Base-by-base conservation (phyloP, 2,888 invertebrate genomes). In the Theretra japonica region DNA sequence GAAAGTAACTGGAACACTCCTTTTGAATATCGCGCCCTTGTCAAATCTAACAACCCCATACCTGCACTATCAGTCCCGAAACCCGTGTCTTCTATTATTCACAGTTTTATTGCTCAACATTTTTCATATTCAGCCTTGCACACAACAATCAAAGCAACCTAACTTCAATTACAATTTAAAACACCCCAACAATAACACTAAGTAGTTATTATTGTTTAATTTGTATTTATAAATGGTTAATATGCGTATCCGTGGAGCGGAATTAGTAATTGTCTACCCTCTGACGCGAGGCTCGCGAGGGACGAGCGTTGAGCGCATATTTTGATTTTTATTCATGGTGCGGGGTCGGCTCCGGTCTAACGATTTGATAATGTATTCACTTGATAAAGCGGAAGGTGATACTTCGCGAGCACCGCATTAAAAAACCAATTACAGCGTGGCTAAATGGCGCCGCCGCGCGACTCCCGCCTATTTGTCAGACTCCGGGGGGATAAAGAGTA, bases 301-400 rank as follows among this genome's bases (percentile, higher is more conserved):
- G 86, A 87, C 86, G 83, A 84, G 79, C 82, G 86, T 86, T 86
- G 83, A 84, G 79, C 82, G 89, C 89, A 86, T 91, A 65, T 65
- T 65, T 93, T 93, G 92, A 93, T 93, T 93, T 92, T 93, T 93
- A 93, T 93, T 93, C 92, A 93, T 92, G 82, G 89, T 83, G 81
- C 82, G 80, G 86, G 90, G 79, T 79, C 87, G 86, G 85, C 89
- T 90, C 88, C 91, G 86, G 84, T 88, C 90, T 90, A 92, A 94
- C 93, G 92, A 93, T 93, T 94, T 94, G 94, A 93, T 94, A 94
- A 94, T 94, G 91, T 93, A 94, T 94, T 94, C 94, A 93, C 93
- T 94, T 92, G 91, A 94, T 94, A 94, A 91, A 92, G 91, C 90
- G 92, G 90, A 93, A 92, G 93, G 90, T 90, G 90, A 92, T 93